Conservation (phyloP, 2,888 invertebrate genomes). For the Pseudococcus longispinus region DNA sequence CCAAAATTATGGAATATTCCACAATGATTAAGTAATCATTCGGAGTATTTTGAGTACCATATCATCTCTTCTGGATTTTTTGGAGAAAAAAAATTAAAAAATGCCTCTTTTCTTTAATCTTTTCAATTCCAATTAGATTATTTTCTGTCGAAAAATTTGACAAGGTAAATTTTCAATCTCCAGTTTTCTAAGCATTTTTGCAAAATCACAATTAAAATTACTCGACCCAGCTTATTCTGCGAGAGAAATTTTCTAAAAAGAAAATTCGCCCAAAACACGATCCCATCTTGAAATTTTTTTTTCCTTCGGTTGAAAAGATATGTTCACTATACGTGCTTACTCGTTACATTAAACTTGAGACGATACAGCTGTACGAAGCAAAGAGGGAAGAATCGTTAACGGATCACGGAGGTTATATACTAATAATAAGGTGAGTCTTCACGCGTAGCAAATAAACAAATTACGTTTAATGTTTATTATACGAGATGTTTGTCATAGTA, state of each 20-base stretch:
- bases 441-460: conserved; percentile 31
- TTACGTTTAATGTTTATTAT: conserved; percentile 14
- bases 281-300: not conserved
- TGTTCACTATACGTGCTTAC: not conserved
- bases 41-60: too few relatives aligned
- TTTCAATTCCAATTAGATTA: too few relatives aligned
- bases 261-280: not conserved
- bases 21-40: too few relatives aligned
- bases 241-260: not conserved
- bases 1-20: too few relatives aligned
- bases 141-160: too few relatives aligned
- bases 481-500: conserved; percentile 15
- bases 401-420: conserved; percentile 10
- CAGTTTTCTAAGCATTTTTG: too few relatives aligned
- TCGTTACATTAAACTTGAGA: not conserved
- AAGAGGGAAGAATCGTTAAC: not conserved
- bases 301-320: not conserved
- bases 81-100: too few relatives aligned
- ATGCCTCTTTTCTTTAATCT: too few relatives aligned
- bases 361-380: not conserved
- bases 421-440: conserved; percentile 30
- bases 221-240: not conserved
- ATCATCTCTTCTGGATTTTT: too few relatives aligned
- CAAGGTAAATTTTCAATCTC: too few relatives aligned
- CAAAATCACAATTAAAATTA: not conserved